Base-by-base conservation (phyloP, 2,113 vertebrate genomes). In the Ia io region DNA sequence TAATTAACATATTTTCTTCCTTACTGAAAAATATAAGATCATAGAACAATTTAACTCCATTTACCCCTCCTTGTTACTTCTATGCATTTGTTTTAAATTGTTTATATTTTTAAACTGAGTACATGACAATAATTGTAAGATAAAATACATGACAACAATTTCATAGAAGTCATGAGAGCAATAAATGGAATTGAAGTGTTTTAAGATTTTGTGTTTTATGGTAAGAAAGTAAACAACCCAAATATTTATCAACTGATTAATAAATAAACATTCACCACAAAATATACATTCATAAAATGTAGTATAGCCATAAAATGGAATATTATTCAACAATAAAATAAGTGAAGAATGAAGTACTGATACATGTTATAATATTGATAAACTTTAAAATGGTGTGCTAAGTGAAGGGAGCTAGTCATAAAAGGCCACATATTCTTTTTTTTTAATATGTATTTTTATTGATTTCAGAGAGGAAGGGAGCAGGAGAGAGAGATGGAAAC, bases 141-240 rank as follows among this genome's bases (percentile, higher is more conserved):
- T 78, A 78, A 94, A 85, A 90, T 85, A 80, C 23, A 44, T 51
- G n/a, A 93, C n/a, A 67, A 82, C 5, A 53, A 80, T 76, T 83
- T 51, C 51, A 82, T 65, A n/a, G 22, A 76, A 69, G 6, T 86
- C 61, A 77, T 71, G 7, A 78, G 37, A 47, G 7, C 30, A 59
- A 88, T 69, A 35, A 78, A 42, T 30, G 44, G 32, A 76, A 84
- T 80, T 37, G 84, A 91, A 78, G 28, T 73, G 28, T 88, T 96
- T 11, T 82, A 93, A 82, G 2, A 77, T 56, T 32, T 71, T 78
- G 14, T 25, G 63, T 83, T 88, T 79, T 94, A 47, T 20, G 63
- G 20, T 78, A 74, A 88, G 44, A 88, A 87, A 91, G 61, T 17
- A 87, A 93, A 90, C 49, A 80, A 49, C 40, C 84, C 40, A 85